Evolutionary conservation across 2,888 invertebrate species (phyloP).

Genomic region (Drosophila monieri): DNA sequence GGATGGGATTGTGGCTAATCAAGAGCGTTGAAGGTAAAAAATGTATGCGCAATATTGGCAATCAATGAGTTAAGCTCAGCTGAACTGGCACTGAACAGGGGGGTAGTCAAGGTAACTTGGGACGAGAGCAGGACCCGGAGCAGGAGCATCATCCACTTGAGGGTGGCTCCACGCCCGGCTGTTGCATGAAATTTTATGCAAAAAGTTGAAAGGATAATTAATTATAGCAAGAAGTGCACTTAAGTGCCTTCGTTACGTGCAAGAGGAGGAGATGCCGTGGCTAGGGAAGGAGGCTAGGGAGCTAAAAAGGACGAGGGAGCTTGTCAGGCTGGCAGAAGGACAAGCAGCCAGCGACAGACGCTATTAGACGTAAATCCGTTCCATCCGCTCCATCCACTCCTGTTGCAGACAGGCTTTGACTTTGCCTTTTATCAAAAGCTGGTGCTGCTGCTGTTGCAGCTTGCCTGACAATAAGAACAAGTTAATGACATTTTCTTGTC

Average conservation of each 20-base stretch:
- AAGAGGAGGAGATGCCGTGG: slow-evolving; percentile 44
- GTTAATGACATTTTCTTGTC: slow-evolving; percentile 79
- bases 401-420: slow-evolving; percentile 62
- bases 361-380: slow-evolving; percentile 72
- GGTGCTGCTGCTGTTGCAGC: slow-evolving; percentile 52
- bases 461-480: slow-evolving; percentile 77
- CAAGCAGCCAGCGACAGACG: slow-evolving; percentile 37
- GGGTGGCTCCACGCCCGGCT: slow-evolving; percentile 45
- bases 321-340: slow-evolving; percentile 39
- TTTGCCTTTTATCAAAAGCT: slow-evolving; percentile 72
- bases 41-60: slow-evolving; percentile 69
- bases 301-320: slow-evolving; percentile 5
- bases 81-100: not conserved
- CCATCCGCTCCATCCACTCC: slow-evolving; percentile 9
- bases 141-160: slow-evolving; percentile 36
- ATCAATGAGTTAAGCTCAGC: slow-evolving; percentile 63
- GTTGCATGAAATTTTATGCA: slow-evolving; percentile 77
- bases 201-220: slow-evolving; percentile 79
- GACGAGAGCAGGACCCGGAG: not conserved
- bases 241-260: slow-evolving; percentile 74
- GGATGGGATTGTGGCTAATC: slow-evolving; percentile 33
- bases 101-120: slow-evolving; percentile 38
- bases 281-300: slow-evolving; percentile 7
- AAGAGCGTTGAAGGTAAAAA: slow-evolving; percentile 58
- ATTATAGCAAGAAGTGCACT: slow-evolving; percentile 81